phyloP scores from a whole-genome alignment of 2,888 invertebrate genomes.

The Drosophila formosana region DNA sequence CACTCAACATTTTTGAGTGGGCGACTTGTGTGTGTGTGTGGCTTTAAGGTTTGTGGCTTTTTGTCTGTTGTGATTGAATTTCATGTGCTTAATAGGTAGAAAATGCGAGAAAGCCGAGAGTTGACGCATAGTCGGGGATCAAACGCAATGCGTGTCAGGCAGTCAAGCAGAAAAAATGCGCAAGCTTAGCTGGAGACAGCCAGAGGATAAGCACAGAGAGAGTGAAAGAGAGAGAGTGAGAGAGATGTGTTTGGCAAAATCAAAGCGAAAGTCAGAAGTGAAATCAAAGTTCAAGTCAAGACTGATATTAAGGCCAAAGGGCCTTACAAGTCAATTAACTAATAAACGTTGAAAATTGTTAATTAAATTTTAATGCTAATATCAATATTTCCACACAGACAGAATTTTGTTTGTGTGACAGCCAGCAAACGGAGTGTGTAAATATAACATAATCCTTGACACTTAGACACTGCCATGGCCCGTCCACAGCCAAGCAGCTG shows the following conservation, averaged over 20 bases:
- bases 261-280: constrained; percentile 42
- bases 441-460: constrained; percentile 79
- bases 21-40: constrained; percentile 19
- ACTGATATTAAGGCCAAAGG: constrained; percentile 53
- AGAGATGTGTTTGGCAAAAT: constrained; percentile 27
- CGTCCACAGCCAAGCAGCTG: constrained; percentile 8
- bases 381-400: constrained; percentile 48
- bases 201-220: not conserved
- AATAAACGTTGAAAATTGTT: constrained; percentile 63
- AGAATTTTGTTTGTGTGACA: constrained; percentile 23
- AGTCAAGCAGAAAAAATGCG: constrained; percentile 73
- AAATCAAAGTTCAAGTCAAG: constrained; percentile 50
- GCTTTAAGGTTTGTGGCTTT: constrained; percentile 37
- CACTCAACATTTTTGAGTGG: not conserved
- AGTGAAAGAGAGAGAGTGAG: constrained; percentile 7
- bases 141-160: constrained; percentile 62
- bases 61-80: constrained; percentile 74
- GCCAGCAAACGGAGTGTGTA: constrained; percentile 38
- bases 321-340: constrained; percentile 68
- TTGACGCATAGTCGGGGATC: constrained; percentile 50
- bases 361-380: constrained; percentile 72
- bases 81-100: constrained; percentile 81
- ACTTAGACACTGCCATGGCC: constrained; percentile 56
- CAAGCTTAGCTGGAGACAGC: constrained; percentile 42
- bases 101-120: constrained; percentile 72